Conservation (phyloP, 2,797 vertebrate genomes). For the Cirrhinus mrigala region DNA sequence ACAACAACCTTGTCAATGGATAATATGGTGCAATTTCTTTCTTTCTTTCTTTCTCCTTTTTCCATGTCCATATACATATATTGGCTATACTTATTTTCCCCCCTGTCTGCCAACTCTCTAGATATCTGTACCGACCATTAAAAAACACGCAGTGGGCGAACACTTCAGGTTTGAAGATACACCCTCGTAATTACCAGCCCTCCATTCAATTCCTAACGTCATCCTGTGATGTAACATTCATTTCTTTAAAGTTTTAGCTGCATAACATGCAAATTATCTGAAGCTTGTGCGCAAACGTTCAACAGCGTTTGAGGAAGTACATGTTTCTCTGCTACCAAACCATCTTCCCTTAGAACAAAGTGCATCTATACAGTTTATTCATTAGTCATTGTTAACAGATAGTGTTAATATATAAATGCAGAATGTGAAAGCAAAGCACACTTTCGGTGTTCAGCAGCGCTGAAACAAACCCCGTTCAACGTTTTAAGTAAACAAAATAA, state of each 20-base stretch:
- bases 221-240: background rate
- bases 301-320: constrained; percentile 23
- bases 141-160: background rate
- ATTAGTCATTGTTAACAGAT: background rate
- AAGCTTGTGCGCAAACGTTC: background rate
- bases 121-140: background rate
- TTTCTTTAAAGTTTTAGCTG: background rate
- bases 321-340: background rate
- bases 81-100: no score
- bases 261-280: constrained; percentile 15
- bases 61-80: no score
- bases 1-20: background rate
- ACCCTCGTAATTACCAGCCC: background rate
- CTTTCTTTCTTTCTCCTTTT: no score
- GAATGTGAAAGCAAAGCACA: background rate
- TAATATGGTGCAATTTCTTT: background rate
- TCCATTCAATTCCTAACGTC: background rate
- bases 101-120: background rate
- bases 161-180: background rate
- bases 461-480: background rate
- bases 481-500: background rate
- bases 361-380: constrained; percentile 17
- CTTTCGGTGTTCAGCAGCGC: background rate
- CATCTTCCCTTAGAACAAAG: constrained; percentile 22
- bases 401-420: background rate